Base-by-base conservation (phyloP, 2,797 vertebrate species). In the Schizopygopsis pylzovi region DNA sequence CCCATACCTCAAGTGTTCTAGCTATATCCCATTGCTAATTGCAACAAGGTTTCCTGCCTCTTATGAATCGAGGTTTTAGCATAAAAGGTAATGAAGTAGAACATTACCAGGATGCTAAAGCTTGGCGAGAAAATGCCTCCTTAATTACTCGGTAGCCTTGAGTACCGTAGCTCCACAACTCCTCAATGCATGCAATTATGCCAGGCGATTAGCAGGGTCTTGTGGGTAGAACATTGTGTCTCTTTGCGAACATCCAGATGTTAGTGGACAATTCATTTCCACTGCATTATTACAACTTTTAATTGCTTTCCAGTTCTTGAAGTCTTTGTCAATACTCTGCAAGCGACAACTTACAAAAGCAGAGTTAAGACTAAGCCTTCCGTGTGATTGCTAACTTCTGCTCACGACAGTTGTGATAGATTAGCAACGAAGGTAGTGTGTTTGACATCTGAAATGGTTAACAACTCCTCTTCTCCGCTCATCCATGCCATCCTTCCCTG, bases 131-230 rank as follows among this genome's bases (percentile, higher is more conserved):
- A 94, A 95, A 95, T 93, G 92, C 92, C 94, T 95, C 93, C 93
- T 91, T 96, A 96, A 96, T 97, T 96, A 96, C 95, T 93, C 92
- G 87, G 92, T 93, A 95, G 95, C 93, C 93, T 94, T 93, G 93
- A 95, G 94, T 92, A 76, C 75, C 25, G 86, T 59, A 93, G 94
- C 92, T 94, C 93, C 94, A 93, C 94, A 83, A 71, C 73, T 88
- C 79, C 84, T 87, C 88, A 94, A 94, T 95, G 79, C 82, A 37
- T 41, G 86, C 95, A 95, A 95, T 96, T 96, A 95, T 91, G 91
- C 93, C 92, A 93, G 91, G 91, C 93, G 92, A 94, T 94, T 93
- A 93, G 94, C 92, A 91, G 92, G 94, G 94, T 93, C 90, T 91
- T 92, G 90, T 92, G 90, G 90, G 90, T 89, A 88, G 90, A 76